phyloP scores from a whole-genome alignment of 1,140 invertebrate species.

The Nasonia vitripennis region DNA sequence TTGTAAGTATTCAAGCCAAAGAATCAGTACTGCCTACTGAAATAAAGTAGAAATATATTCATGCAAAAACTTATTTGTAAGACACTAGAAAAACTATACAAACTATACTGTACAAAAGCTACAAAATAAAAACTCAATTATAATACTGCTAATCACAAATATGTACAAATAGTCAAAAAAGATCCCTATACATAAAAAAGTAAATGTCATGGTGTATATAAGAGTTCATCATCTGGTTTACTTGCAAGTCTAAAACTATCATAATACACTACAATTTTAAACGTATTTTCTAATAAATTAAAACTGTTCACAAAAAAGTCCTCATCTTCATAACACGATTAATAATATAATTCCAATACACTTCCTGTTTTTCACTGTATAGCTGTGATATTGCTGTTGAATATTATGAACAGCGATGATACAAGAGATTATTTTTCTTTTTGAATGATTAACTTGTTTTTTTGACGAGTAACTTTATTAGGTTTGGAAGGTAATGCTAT shows the following conservation, averaged over 20 bases:
- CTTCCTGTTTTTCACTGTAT: background rate
- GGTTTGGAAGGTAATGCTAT: conserved; percentile 40
- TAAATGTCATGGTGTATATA: background rate
- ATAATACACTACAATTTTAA: background rate
- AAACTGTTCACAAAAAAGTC: background rate
- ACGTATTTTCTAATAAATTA: background rate
- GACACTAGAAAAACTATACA: conserved; percentile 19
- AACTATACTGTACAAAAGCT: background rate
- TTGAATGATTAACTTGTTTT: conserved; percentile 48
- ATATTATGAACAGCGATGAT: background rate
- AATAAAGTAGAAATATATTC: background rate
- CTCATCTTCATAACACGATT: background rate
- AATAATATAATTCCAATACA: conserved; percentile 5
- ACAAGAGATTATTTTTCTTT: conserved; percentile 41
- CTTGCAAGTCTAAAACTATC: background rate
- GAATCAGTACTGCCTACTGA: background rate
- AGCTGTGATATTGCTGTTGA: background rate
- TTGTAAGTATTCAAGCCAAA: background rate
- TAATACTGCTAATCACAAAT: conserved; percentile 26
- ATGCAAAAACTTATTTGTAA: conserved; percentile 17
- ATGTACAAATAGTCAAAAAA: conserved; percentile 8
- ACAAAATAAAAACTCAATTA: background rate
- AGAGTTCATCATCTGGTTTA: background rate
- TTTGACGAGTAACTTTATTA: conserved; percentile 40
- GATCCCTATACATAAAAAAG: background rate